Base-by-base conservation (phyloP, 2,113 vertebrate genomes). In the Castor canadensis region DNA sequence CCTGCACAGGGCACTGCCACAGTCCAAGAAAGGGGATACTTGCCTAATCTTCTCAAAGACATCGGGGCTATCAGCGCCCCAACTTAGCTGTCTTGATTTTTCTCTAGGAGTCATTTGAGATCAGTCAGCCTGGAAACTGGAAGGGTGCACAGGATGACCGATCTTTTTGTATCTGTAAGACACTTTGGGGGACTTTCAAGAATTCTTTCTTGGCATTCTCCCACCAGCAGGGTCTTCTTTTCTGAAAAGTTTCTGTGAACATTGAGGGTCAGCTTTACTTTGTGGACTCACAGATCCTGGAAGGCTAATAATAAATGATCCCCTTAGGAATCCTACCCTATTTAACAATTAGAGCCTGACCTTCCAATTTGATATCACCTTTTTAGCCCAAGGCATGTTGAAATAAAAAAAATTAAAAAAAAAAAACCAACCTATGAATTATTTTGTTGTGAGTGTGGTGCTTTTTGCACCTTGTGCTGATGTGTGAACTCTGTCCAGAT, bases 311-410 rank as follows among this genome's bases (percentile, higher is more conserved):
- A 66, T 40, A 67, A 84, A 80, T 52, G 47, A 83, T 45, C 32
- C 54, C 15, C 35, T 24, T n/a, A 82, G 83, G 62, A 94, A 73
- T 73, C 49, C 54, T 87, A 90, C 35, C n/a, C 81, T 92, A 38
- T 43, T 96, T 94, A 89, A 58, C 72, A 94, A 87, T 28, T 83
- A 20, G 49, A 86, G 62, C 67, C 71, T 93, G 94, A 91, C 16
- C 82, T 86, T 97, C 43, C 35, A 73, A 85, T 73, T 91, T 93
- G 93, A 91, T 89, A 85, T 88, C 45, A 58, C 71, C 32, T 71
- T 84, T 88, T 89, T 86, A 94, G 56, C 69, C 45, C 24, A 87
- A 64, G 58, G 67, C 58, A 64, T 86, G 28, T 93, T 91, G 83
- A 77, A 94, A 91, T 91, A 4, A 45, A 75, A 85, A 89, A 69